Evolutionary conservation across 2,797 vertebrate genomes (phyloP), one percentile per base, ranked within the genome.

Genomic region (Ataeniobius toweri): DNA sequence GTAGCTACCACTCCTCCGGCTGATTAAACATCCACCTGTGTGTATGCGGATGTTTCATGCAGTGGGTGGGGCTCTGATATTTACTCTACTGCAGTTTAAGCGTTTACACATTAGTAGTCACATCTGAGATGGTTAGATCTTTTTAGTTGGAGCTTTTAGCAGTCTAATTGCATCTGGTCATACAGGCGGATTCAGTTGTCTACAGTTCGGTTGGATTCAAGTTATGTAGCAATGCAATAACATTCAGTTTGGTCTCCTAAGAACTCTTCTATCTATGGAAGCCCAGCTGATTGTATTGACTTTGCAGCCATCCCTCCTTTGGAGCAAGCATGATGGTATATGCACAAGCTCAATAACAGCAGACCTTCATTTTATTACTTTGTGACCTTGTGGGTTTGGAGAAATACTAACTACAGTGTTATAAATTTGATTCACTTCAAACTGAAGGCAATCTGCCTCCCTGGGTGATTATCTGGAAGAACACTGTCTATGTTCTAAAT

Each of bases 1-100:
- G 5, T 36, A 26, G 7, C 76, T 5, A 79, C 78, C 88, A 77
- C 89, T 86, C 90, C 88, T 75, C 50, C 39, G 65, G 71, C 53
- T 85, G 63, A 22, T 84, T 83, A 91, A 90, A 89, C 84, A 85
- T 18, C 7, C 84, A 85, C 9, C 6, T 24, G 51, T 16, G 2
- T 73, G 44, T 22, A 56, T 26, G 36, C 46, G 78, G 31, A 70
- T 86, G 51, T 63, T 84, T 76, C 72, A 55, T 51, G 71, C 67
- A 77, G 70, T 78, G 76, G 91, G 92, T 83, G 87, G 53, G 77
- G 82, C 41, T 0, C 22, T 67, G 22, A 16, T 71, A 51, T 77
- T 83, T 84, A 70, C 14, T 76, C 28, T 80, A n/a, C 67, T 46
- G 69, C 44, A 51, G 1, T 55, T 39, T 7, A 36, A 46, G 67